Conservation (phyloP, 2,888 invertebrate genomes). For the Polydesmus complanatus region DNA sequence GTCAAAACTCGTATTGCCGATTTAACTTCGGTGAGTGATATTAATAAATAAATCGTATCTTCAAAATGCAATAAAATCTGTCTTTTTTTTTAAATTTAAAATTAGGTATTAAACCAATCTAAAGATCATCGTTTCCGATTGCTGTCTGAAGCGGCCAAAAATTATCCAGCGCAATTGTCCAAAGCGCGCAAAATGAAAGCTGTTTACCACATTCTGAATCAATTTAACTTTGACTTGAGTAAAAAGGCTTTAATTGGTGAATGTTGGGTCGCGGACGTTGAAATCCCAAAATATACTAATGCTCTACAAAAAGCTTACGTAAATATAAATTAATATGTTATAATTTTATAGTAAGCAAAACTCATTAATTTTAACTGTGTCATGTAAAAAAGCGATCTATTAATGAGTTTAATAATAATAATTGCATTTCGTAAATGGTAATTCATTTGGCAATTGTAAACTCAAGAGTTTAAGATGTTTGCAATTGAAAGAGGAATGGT, state of each 20-base stretch:
- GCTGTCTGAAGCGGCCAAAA: constrained; percentile 91
- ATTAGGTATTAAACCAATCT: constrained; percentile 82
- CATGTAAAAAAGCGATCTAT: neutral
- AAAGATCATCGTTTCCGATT: constrained; percentile 97
- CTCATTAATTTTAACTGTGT: neutral
- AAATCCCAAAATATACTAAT: constrained; percentile 80
- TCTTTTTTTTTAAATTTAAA: constrained; percentile 3
- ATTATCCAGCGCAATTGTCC: constrained; percentile 89
- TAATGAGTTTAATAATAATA: too few relatives aligned
- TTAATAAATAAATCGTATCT: neutral
- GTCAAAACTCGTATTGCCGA: constrained; percentile 98
- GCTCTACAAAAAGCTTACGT: constrained; percentile 76
- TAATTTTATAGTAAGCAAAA: neutral
- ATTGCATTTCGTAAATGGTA: too few relatives aligned
- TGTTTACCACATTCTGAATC: constrained; percentile 92
- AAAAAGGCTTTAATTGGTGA: constrained; percentile 98
- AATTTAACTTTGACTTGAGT: constrained; percentile 97
- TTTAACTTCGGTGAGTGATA: constrained; percentile 60
- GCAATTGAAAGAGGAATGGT: too few relatives aligned
- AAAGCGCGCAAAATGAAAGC: constrained; percentile 98
- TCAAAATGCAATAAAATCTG: neutral
- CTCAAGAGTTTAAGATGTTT: neutral
- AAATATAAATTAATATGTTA: constrained; percentile 34
- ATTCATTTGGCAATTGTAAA: too few relatives aligned
- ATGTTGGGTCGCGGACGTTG: constrained; percentile 86